Percentiles rank a stretch among this genome's conserved stretches.
These are phyloP conservation scores for Theodoxus fluviatilis DNA, from an alignment of 2,888 invertebrate genomes.

Conservation along the genomic window DNA sequence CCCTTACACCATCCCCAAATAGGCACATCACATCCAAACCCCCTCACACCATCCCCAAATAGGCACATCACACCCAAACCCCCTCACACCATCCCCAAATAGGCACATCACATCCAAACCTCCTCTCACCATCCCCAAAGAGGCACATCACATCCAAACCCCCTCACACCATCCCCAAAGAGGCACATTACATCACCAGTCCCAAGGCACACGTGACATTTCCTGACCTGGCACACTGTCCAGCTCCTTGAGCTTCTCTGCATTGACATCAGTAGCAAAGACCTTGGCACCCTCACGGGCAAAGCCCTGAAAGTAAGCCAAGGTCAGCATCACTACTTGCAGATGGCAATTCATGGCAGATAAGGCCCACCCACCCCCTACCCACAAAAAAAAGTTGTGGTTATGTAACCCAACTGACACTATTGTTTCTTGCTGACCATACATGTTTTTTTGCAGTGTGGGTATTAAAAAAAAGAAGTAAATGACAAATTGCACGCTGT, in stretches of 20 bases:
- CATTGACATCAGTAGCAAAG: conserved; percentile 55
- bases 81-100: too few species aligned
- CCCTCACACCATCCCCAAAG: too few species aligned
- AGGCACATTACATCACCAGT: background rate
- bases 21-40: too few species aligned
- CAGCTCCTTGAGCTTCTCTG: conserved; percentile 48
- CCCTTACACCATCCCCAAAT: too few species aligned
- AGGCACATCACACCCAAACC: too few species aligned
- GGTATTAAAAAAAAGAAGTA: background rate
- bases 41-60: too few species aligned
- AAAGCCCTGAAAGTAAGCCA: conserved; percentile 44
- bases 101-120: too few species aligned
- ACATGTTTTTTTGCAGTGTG: background rate
- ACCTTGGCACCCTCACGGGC: conserved; percentile 53
- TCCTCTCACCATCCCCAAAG: too few species aligned
- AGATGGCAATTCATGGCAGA: background rate
- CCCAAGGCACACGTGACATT: too few species aligned
- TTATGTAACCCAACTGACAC: background rate
- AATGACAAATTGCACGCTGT: background rate
- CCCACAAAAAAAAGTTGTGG: background rate
- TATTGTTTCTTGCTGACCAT: background rate
- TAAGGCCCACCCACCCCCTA: background rate
- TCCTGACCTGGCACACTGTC: conserved; percentile 39
- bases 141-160: too few species aligned
- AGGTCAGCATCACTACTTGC: background rate